These are phyloP conservation scores for Anneissia japonica DNA, from an alignment of 35 echinoderm and acorn worm species.

Conservation along the genomic window DNA sequence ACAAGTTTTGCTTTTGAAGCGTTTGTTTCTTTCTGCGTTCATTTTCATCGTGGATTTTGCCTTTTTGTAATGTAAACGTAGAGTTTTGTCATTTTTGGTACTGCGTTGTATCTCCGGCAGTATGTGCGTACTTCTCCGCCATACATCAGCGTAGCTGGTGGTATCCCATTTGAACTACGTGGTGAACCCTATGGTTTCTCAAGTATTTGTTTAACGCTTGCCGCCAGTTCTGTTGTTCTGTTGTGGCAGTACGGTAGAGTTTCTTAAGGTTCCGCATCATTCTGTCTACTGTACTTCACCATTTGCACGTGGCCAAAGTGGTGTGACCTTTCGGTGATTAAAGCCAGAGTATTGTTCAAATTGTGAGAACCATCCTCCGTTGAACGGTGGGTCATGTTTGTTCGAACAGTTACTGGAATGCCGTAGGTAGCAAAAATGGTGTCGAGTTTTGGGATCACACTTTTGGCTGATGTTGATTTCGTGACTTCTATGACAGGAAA, in stretches of 20 bases:
- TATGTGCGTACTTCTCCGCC: constrained; percentile 5
- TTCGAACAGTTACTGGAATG: constrained; percentile 15
- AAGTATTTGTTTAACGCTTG: constrained; percentile 51
- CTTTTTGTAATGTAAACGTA: background rate
- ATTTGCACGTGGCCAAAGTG: constrained; percentile 67
- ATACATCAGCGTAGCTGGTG: constrained; percentile 52
- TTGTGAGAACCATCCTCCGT: constrained; percentile 35
- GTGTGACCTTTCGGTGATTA: constrained; percentile 52
- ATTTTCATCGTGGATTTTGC: background rate
- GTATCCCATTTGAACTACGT: constrained; percentile 37
- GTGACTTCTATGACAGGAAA: constrained; percentile 57
- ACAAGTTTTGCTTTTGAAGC: no score
- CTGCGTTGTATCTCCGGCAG: constrained; percentile 23
- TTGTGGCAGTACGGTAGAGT: constrained; percentile 19
- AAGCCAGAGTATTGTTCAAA: constrained; percentile 64
- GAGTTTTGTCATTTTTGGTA: no score
- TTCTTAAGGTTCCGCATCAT: constrained; percentile 77
- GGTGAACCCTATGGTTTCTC: constrained; percentile 47
- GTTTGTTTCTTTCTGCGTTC: no score
- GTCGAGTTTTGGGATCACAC: constrained; percentile 56
- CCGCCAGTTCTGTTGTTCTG: constrained; percentile 47
- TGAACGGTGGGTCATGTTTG: constrained; percentile 65
- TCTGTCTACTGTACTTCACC: constrained; percentile 55
- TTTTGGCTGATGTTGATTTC: constrained; percentile 52
- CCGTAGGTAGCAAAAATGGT: constrained; percentile 56